Evolutionary conservation across 2,888 invertebrate genomes (phyloP).

Genomic region (Drosophila limbata): DNA sequence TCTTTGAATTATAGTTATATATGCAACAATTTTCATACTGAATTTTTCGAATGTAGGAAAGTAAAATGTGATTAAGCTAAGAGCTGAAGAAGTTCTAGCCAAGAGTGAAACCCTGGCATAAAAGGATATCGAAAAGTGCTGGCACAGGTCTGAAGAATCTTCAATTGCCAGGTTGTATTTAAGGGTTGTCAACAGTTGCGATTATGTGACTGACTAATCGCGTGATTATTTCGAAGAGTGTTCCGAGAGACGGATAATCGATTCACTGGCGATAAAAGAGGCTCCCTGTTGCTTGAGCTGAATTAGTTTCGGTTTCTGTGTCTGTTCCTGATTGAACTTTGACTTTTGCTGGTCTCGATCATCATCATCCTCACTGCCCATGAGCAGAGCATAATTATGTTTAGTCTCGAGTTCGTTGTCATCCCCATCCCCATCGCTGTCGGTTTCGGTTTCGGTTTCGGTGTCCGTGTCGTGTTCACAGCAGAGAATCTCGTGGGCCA

Average conservation of each 20-base stretch:
- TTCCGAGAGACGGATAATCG: background rate
- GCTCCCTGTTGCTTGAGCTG: constrained; percentile 3
- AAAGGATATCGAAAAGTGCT: background rate
- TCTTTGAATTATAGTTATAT: too few species aligned
- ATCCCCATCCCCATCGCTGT: constrained; percentile 1
- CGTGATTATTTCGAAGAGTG: background rate
- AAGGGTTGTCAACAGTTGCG: background rate
- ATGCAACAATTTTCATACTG: too few species aligned
- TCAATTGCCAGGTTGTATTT: background rate
- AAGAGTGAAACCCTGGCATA: too few species aligned
- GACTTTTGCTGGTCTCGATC: constrained; percentile 4
- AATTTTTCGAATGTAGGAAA: too few species aligned
- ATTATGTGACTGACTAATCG: background rate
- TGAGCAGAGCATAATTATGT: constrained; percentile 27
- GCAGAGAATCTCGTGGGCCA: constrained; percentile 66
- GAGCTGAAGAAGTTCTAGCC: too few species aligned
- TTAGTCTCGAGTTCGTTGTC: constrained; percentile 13
- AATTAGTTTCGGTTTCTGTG: background rate
- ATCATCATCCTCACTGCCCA: constrained; percentile 49
- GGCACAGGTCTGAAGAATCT: background rate
- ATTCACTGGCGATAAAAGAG: background rate
- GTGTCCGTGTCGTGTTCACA: constrained; percentile 55
- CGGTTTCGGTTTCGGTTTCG: constrained; percentile 31
- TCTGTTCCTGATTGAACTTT: background rate
- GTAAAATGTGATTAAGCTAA: too few species aligned